Evolutionary conservation across 2,797 vertebrate species (phyloP).

Genomic region (Triplophysa bombifrons): DNA sequence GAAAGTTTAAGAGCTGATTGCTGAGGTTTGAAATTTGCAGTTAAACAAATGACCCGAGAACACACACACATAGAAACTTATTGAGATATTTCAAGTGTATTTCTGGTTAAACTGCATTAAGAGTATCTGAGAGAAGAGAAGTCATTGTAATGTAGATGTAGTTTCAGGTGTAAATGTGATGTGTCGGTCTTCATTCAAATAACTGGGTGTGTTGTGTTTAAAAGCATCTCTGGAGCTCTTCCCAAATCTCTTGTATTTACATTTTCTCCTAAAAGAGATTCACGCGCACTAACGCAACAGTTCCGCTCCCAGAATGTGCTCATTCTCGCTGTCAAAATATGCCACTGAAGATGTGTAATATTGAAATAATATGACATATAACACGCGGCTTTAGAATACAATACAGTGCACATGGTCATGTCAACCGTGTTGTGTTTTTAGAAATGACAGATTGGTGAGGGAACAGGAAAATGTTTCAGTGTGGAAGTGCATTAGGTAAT

Average conservation of each 20-base stretch:
- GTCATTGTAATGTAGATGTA: background rate
- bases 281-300: no score
- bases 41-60: background rate
- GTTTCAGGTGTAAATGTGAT: background rate
- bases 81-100: no score
- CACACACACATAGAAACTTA: background rate
- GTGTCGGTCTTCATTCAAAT: background rate
- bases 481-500: background rate
- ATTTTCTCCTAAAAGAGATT: no score
- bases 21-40: no score
- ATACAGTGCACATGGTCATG: no score
- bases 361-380: no score
- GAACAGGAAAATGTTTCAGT: background rate
- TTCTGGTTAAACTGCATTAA: background rate
- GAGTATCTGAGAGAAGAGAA: background rate
- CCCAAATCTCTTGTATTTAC: background rate
- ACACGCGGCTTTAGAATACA: no score
- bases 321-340: no score
- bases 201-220: background rate
- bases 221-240: background rate
- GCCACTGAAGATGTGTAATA: no score
- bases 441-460: background rate
- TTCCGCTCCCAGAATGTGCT: no score
- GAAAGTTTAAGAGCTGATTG: no score
- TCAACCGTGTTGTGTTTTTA: background rate